phyloP scores from a whole-genome alignment of 92 coral and sea anemone genomes.

The Hydrozoanthus gracilis region DNA sequence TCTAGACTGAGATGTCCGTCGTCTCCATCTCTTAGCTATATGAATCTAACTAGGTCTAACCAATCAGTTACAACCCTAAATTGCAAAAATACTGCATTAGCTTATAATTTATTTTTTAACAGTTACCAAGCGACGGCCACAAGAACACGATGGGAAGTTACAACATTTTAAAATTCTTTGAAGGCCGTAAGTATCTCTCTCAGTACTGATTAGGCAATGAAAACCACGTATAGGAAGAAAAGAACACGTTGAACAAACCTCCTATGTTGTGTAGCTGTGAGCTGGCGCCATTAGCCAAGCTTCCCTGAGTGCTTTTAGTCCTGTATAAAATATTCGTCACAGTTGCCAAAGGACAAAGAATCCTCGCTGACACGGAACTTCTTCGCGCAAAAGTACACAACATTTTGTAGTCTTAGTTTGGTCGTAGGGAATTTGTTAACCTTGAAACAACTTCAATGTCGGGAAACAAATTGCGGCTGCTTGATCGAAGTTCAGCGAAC shows the following conservation, averaged over 20 bases:
- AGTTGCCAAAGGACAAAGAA: slow-evolving; percentile 51
- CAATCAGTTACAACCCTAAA: too few species aligned
- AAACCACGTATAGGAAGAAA: not conserved
- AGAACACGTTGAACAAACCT: slow-evolving; percentile 14
- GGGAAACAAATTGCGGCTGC: too few species aligned
- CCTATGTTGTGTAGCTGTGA: slow-evolving; percentile 15
- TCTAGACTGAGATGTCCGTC: too few species aligned
- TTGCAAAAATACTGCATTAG: too few species aligned
- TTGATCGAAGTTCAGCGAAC: too few species aligned
- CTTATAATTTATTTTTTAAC: too few species aligned
- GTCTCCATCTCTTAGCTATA: too few species aligned
- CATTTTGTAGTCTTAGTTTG: slow-evolving; percentile 39
- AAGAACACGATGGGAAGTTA: too few species aligned
- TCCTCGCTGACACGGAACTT: slow-evolving; percentile 44
- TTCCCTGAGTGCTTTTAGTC: slow-evolving; percentile 23
- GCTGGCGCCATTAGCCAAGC: not conserved
- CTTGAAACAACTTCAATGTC: too few species aligned
- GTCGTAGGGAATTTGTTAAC: too few species aligned
- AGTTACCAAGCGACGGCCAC: too few species aligned
- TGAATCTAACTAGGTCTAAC: too few species aligned
- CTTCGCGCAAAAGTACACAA: slow-evolving; percentile 62
- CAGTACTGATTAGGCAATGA: not conserved
- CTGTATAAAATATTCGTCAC: slow-evolving; percentile 26
- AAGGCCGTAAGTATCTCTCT: not conserved
- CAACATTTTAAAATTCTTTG: not conserved